Base-by-base conservation (phyloP, 35 echinoderm and acorn worm genomes). In the Chiridota heheva region DNA sequence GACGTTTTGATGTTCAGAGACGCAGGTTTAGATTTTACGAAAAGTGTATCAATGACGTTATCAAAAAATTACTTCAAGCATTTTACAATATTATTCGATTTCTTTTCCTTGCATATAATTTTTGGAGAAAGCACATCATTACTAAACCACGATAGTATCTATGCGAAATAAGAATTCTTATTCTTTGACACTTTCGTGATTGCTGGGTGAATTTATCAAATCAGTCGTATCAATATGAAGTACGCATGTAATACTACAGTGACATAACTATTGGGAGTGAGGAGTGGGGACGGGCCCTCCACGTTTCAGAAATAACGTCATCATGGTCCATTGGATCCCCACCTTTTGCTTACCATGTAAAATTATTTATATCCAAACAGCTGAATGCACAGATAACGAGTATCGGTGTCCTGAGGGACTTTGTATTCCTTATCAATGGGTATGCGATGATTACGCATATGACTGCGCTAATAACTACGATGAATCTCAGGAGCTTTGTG, bases 361-460 rank as follows among this genome's bases (percentile, higher is more conserved):
- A 1, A 38, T 38, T 37, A 38, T 4, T 22, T 0, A 13, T 40
- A 3, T 10, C 5, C 27, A 44, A 45, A 27, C 69, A 72, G 69
- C 69, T 42, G 69, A 72, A 72, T 72, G 69, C 18, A 72, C 17
- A 4, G 69, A 72, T 2, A 34, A 78, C 17, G 36, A 85, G 40
- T 91, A 69, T 82, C 88, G 88, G 7, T 91, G 88, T 75, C 72
- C 81, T 24, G 88, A 91, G 53, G 88, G 88, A 7, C 41, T 91
- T 26, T 91, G 75, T 27, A 91, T 91, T 31, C 81, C 88, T 44
- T 35, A 80, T 8, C 15, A 44, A 1, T 80, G 83, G 36, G 26
- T 91, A 25, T 91, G 88, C 65, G 88, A 91, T 79, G 88, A 60
- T 49, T 71, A 70, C 42, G 72, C 81, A 4, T 85, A 91, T 63